These are phyloP conservation scores for Julus scanicus DNA, from an alignment of 2,888 invertebrate genomes.

Conservation along the genomic window DNA sequence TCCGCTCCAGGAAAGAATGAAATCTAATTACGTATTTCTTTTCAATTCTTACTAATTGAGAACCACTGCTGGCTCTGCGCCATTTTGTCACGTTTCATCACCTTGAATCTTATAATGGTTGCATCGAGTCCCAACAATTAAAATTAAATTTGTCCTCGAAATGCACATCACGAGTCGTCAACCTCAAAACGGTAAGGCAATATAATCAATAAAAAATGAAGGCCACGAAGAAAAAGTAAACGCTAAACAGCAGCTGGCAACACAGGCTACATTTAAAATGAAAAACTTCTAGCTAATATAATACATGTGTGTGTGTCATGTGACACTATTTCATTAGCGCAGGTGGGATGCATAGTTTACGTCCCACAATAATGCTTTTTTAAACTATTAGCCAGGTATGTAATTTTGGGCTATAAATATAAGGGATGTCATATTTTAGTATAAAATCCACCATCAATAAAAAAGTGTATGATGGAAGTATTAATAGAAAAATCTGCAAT, in stretches of 20 bases:
- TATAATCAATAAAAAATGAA: constrained; percentile 45
- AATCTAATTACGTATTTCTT: too few species aligned
- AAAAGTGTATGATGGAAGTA: too few species aligned
- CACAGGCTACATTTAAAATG: neutral
- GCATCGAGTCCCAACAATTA: neutral
- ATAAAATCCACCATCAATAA: too few species aligned
- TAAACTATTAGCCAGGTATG: neutral
- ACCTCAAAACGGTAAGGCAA: constrained; percentile 9
- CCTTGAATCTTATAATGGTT: neutral
- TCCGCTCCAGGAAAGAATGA: too few species aligned
- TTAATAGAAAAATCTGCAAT: too few species aligned
- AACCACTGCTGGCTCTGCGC: neutral
- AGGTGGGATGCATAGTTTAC: neutral
- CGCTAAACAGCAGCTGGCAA: constrained; percentile 21
- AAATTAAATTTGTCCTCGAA: neutral
- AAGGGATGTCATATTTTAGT: too few species aligned
- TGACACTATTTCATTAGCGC: neutral
- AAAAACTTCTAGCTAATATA: neutral
- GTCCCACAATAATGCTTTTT: neutral
- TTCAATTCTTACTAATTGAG: neutral
- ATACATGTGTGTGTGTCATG: neutral
- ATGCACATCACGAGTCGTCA: constrained; percentile 6
- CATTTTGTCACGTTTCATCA: constrained; percentile 14
- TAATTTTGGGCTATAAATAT: neutral
- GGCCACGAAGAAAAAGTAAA: neutral